Evolutionary conservation across 1,140 invertebrate species (phyloP), one percentile per base, ranked within the genome.

Genomic region (Hycleus cichorii): DNA sequence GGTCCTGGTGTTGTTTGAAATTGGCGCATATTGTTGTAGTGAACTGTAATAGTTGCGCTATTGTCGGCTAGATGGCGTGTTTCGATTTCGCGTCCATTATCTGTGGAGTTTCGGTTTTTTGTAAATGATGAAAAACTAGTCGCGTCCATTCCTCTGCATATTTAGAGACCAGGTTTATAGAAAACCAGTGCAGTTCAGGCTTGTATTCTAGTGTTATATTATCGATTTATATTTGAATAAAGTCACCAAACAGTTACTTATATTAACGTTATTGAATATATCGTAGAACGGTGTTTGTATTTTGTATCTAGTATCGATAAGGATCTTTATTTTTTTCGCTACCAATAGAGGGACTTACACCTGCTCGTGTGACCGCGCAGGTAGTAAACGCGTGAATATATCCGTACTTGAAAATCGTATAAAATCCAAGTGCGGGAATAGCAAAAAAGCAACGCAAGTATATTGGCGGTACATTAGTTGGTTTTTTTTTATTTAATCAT

Each of bases 281-380:
- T 18, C 18, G 1, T 18, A 32, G 7, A 32, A 32, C 32, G 12
- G 42, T 39, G 42, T 45, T 52, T 57, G 32, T 32, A 32, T 32
- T 32, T 32, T 32, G 32, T 32, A 32, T 32, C 4, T 4, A 46
- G 25, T 45, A 38, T 27, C 38, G 44, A 57, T 47, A 57, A 60
- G 25, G 12, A 45, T 52, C 24, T 55, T 32, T 58, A 57, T 67
- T 68, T 69, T 67, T 68, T 69, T 64, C 63, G 51, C 64, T 68
- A 69, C 69, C 69, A 65, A 71, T 64, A 71, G 68, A 71, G 68
- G 69, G 69, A 71, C 64, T 61, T 71, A 60, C 67, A 71, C 69
- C 69, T 71, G 68, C 55, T 26, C 43, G 63, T 50, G 58, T 69
- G 60, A 62, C 58, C 61, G 69, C 68, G 68, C 68, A 71, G 67